Conservation (phyloP, 2,797 vertebrate genomes). For the Cygnus olor region DNA sequence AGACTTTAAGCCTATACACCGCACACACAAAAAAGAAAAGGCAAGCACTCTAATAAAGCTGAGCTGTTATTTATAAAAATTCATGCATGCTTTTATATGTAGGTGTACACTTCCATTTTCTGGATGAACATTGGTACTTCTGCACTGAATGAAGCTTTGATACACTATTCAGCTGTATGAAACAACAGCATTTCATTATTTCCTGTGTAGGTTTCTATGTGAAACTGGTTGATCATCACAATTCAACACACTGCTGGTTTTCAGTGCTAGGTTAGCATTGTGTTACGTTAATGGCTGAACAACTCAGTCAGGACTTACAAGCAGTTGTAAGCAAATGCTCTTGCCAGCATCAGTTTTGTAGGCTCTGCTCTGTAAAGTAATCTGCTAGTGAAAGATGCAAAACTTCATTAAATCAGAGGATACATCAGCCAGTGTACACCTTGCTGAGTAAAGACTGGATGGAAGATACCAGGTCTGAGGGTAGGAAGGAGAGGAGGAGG, state of each 20-base stretch:
- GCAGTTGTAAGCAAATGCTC: not conserved
- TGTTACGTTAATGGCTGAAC: not conserved
- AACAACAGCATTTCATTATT: not conserved
- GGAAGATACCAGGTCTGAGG: not conserved
- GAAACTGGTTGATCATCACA: not conserved
- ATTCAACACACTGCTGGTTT: not conserved
- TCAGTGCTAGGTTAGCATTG: not conserved
- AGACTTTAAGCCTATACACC: not conserved
- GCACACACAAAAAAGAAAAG: not conserved
- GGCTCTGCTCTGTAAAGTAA: not conserved
- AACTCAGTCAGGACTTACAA: not conserved
- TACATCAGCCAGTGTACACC: not conserved
- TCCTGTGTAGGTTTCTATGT: not conserved
- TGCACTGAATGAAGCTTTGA: not conserved
- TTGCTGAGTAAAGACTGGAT: not conserved
- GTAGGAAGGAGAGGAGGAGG: not conserved
- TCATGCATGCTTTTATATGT: not conserved
- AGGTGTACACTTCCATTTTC: not conserved
- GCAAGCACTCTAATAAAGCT: not conserved
- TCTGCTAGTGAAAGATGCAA: not conserved
- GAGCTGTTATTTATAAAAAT: constrained; percentile 13
- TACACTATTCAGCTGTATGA: not conserved
- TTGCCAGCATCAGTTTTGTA: not conserved
- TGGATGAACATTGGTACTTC: not conserved
- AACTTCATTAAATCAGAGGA: not conserved